Evolutionary conservation across 2,113 vertebrate species (phyloP), one percentile per base, ranked within the genome.

Genomic region (Amblyopsis rosae): DNA sequence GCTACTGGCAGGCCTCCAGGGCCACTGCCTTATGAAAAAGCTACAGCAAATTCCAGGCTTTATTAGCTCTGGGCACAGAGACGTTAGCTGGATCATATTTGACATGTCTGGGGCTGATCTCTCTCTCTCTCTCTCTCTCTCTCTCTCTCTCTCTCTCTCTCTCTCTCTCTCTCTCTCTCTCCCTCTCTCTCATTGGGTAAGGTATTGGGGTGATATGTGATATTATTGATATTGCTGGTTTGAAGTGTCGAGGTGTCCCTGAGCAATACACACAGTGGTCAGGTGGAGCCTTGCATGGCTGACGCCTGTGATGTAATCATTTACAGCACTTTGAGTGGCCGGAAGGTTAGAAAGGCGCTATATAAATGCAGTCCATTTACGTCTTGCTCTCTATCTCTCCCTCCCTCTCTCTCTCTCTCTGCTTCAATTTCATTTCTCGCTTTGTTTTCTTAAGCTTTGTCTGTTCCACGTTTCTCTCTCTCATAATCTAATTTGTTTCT

Each of bases 1-100:
- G 32, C 65, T n/a, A 19, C 65, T 87, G 84, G 85, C 84, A 41
- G 10, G 1, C 62, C 45, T 87, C 86, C 86, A 85, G 69, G 58
- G 67, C 59, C 54, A 4, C 33, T 66, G 65, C 67, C 64, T 73
- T 69, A 81, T 81, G 79, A 86, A 87, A 89, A 79, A 87, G 82
- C 82, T 84, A 76, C 66, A 63, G 74, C 50, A 76, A 85, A 89
- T 88, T 90, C 87, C 85, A 75, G 86, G 45, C 70, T 88, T 88
- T 87, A 86, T 87, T 87, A 84, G 83, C 74, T 76, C 26, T 65
- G 15, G 56, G 67, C 69, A 81, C 11, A 58, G 73, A 83, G 64
- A 77, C 75, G 49, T 83, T 85, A 78, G 66, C 78, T 84, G 73
- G 66, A 65, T 85, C 78, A 72, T 78, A 77, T 82, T 70, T 83